Conservation (phyloP, 2,888 invertebrate genomes). For the Cataglyphis livida region DNA sequence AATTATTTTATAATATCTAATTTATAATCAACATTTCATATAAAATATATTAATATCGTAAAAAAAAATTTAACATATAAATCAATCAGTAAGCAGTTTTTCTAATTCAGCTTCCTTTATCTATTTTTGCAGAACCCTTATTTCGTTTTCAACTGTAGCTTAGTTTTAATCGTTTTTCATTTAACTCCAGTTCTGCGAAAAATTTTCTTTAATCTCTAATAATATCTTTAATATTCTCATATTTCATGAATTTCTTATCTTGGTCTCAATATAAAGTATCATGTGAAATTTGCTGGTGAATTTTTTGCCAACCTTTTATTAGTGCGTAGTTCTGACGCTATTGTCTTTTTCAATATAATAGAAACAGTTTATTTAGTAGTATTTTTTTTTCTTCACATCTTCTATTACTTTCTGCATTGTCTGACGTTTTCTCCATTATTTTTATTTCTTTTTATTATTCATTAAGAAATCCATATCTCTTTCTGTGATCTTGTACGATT, state of each 20-base stretch:
- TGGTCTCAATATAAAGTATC: neutral
- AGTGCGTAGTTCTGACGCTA: neutral
- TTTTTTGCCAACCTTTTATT: neutral
- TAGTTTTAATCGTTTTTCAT: neutral
- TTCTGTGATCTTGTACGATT: neutral
- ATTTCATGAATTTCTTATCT: neutral
- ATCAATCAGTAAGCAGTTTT: neutral
- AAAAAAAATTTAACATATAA: no score
- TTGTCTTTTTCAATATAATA: neutral
- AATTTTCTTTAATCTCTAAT: neutral
- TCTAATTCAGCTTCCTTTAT: neutral
- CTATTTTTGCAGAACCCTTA: neutral
- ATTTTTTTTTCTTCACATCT: neutral
- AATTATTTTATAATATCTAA: no score
- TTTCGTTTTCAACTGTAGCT: neutral
- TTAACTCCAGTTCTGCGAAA: neutral
- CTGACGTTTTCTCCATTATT: neutral
- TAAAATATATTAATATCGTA: no score
- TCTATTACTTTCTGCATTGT: neutral
- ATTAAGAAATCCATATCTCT: neutral
- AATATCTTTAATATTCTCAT: neutral
- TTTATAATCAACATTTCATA: no score
- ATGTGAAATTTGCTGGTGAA: neutral
- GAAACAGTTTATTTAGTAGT: neutral
- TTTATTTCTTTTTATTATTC: neutral